A percentile compares a stretch with the other conserved stretches of the same genome.
phyloP scores from a whole-genome alignment of 2,113 vertebrate species.

The Pomatorhinus ruficollis region DNA sequence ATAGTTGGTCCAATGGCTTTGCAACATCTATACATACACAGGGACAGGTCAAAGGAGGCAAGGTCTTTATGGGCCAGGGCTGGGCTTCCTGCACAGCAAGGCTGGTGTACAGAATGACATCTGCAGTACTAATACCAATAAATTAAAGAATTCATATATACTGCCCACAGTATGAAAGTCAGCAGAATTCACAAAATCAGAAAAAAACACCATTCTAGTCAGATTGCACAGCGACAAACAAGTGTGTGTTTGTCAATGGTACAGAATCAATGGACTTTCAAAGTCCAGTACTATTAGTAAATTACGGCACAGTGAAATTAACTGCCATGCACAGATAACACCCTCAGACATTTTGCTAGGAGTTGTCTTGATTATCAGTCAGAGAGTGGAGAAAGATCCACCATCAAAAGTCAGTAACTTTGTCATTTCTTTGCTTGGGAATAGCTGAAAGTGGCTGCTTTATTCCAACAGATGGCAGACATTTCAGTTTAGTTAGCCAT shows the following conservation, averaged over 20 bases:
- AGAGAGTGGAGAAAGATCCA: background rate
- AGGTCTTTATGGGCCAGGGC: background rate
- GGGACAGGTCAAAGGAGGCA: background rate
- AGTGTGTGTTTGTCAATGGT: background rate
- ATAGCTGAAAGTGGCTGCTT: background rate
- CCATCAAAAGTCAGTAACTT: background rate
- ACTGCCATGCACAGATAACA: background rate
- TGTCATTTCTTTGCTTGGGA: background rate
- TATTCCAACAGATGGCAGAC: background rate
- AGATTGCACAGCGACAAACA: background rate
- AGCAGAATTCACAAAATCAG: background rate
- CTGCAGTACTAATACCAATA: constrained; percentile 21
- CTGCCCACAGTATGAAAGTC: background rate
- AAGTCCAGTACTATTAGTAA: background rate
- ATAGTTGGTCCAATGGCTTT: constrained; percentile 64
- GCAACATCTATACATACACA: constrained; percentile 23
- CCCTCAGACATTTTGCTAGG: background rate
- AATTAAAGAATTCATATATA: constrained; percentile 11
- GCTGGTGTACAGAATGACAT: background rate
- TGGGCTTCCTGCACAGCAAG: background rate
- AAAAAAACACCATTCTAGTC: background rate
- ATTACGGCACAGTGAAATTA: background rate
- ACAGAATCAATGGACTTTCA: background rate
- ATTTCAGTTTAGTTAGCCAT: constrained; percentile 19
- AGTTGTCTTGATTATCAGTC: background rate